Evolutionary conservation across 2,888 invertebrate genomes (phyloP), one percentile per base, ranked within the genome.

Genomic region (Drosophila dives): DNA sequence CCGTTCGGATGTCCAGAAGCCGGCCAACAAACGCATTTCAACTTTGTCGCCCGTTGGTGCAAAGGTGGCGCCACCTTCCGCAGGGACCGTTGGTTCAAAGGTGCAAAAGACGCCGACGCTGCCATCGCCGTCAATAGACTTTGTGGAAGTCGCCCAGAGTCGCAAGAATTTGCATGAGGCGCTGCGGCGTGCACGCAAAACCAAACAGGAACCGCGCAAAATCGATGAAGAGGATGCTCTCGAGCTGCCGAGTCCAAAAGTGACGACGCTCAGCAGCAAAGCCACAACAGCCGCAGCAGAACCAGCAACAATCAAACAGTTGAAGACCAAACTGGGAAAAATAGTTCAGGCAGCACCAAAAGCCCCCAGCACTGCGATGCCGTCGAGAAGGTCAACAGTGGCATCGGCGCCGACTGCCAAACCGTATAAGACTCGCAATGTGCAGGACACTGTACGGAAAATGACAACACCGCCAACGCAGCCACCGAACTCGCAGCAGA

Each of bases 81-180:
- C 56, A 0, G 33, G 51, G 33, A 4, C 51, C 20, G 40, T 64
- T 17, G 26, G 53, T 15, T 29, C 34, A 15, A 67, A 64, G 32
- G 3, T 26, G 36, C 17, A 23, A 7, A 26, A 20, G 3, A 36
- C 10, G 36, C 26, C 26, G 17, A 15, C 23, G 10, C 23, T 36
- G 6, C 5, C 58, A 0, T 17, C 63, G 0, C 11, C 20, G 2
- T 38, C 23, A 1, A 17, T 64, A 3, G 75, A 74, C 64, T 65
- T 75, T 42, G 74, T 82, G 40, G 60, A 36, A 10, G 88, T 89
- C 49, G 91, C 91, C 6, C 91, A 89, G 73, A 92, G 92, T 64
- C 91, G 93, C 3, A 69, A 91, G 75, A 92, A 92, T 86, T 77
- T 93, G 38, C 86, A 91, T 1, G 89, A 92, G 65, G 93, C 92